Percentiles rank a stretch among this genome's conserved stretches.
Conservation (phyloP, 2,888 invertebrate genomes). For the Cenopis cana region DNA sequence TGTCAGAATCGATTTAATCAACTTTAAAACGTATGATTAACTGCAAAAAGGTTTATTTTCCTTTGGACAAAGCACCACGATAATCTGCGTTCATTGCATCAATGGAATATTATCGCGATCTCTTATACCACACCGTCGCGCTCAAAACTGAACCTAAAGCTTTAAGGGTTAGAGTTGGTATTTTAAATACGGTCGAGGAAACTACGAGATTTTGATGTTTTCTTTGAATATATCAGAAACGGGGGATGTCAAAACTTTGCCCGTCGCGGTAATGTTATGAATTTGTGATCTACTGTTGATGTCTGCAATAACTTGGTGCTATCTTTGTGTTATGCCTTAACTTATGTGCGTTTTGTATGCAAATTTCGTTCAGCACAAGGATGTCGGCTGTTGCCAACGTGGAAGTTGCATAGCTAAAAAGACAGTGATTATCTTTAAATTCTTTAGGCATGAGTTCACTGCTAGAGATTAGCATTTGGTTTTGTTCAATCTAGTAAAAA, state of each 20-base stretch:
- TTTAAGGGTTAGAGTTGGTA: not conserved
- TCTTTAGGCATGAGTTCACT: not conserved
- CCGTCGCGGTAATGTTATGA: conserved; percentile 29
- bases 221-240: not conserved
- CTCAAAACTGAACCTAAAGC: conserved; percentile 1
- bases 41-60: conserved; percentile 8
- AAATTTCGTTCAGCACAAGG: conserved; percentile 10
- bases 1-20: not conserved
- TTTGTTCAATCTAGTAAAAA: not conserved
- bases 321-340: conserved; percentile 15
- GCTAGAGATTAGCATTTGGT: not conserved
- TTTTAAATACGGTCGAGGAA: not conserved
- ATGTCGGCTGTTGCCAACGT: conserved; percentile 19
- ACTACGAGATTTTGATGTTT: not conserved
- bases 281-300: conserved; percentile 29
- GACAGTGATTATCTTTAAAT: conserved; percentile 10
- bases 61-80: not conserved
- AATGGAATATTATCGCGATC: not conserved
- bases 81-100: conserved; percentile 9
- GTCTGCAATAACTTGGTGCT: conserved; percentile 17
- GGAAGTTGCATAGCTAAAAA: conserved; percentile 16
- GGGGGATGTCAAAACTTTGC: conserved; percentile 21
- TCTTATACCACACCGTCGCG: not conserved
- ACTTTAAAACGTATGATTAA: not conserved
- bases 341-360: conserved; percentile 36